phyloP scores from a whole-genome alignment of 2,113 vertebrate genomes.

The Perognathus longimembris region DNA sequence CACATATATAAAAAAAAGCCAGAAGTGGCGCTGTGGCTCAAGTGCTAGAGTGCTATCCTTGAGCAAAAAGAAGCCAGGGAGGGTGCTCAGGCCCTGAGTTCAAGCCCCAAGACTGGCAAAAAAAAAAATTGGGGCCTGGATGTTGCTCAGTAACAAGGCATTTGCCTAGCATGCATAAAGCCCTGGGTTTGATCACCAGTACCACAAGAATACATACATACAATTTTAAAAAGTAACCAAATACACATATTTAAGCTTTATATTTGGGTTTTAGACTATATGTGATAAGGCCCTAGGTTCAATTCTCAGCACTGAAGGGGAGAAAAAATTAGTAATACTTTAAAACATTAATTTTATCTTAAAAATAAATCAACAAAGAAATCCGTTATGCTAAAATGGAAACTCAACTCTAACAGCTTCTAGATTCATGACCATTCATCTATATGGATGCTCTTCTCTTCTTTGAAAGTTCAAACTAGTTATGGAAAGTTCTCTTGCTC shows the following conservation, averaged over 20 bases:
- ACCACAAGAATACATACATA: not conserved
- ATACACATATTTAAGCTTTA: not conserved
- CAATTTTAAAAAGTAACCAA: not conserved
- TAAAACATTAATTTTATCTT: conserved; percentile 42
- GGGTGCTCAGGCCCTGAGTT: no score
- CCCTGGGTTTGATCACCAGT: not conserved
- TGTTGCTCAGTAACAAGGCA: not conserved
- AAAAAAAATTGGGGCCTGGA: not conserved
- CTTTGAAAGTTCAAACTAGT: conserved; percentile 47
- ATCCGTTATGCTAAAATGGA: conserved; percentile 52
- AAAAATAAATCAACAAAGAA: conserved; percentile 54
- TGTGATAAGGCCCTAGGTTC: not conserved
- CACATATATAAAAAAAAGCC: no score
- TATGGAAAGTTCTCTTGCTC: conserved; percentile 25
- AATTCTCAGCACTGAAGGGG: not conserved
- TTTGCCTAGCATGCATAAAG: not conserved
- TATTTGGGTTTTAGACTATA: not conserved
- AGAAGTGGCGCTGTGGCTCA: no score
- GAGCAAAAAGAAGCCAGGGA: no score
- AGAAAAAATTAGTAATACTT: not conserved
- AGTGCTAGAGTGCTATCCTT: no score
- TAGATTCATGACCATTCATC: conserved; percentile 32
- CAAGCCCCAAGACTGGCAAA: not conserved
- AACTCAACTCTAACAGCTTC: conserved; percentile 39
- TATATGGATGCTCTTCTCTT: conserved; percentile 55